A percentile compares a stretch with the other conserved stretches of the same genome.
Conservation (phyloP, 2,113 vertebrate species). For the Bubalus kerabau region DNA sequence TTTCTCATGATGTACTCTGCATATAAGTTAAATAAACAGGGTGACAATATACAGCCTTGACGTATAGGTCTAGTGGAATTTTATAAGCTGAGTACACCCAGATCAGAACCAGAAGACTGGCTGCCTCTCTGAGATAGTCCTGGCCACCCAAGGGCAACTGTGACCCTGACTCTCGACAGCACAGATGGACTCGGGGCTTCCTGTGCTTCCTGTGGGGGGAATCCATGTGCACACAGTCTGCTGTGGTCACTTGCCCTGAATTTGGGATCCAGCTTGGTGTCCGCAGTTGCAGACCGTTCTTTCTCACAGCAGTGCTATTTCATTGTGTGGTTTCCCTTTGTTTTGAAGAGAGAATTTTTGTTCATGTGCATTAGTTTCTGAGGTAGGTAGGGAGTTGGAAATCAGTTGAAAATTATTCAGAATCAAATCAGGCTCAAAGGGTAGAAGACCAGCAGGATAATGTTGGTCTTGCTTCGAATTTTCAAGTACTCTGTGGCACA, state of each 20-base stretch:
- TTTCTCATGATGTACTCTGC: too few relatives aligned
- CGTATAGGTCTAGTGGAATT: neutral
- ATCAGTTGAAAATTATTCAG: neutral
- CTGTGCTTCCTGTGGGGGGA: rapidly evolving
- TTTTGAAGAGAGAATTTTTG: neutral
- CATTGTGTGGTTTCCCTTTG: neutral
- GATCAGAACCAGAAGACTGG: neutral
- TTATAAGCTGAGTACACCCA: neutral
- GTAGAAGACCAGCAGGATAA: neutral
- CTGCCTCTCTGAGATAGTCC: neutral
- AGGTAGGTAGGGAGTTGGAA: neutral
- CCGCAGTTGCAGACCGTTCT: rapidly evolving
- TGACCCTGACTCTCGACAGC: neutral
- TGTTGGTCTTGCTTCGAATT: neutral
- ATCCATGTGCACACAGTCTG: neutral
- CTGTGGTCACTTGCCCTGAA: neutral
- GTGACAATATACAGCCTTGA: too few relatives aligned
- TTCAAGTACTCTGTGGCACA: neutral
- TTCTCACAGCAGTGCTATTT: neutral
- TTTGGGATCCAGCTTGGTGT: neutral
- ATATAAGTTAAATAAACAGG: too few relatives aligned
- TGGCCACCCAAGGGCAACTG: rapidly evolving
- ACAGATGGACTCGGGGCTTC: too few relatives aligned
- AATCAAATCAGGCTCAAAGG: neutral
- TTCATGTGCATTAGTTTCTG: neutral